These are phyloP conservation scores for Cotesia chilonis DNA, from an alignment of 1,140 invertebrate genomes.

Conservation along the genomic window DNA sequence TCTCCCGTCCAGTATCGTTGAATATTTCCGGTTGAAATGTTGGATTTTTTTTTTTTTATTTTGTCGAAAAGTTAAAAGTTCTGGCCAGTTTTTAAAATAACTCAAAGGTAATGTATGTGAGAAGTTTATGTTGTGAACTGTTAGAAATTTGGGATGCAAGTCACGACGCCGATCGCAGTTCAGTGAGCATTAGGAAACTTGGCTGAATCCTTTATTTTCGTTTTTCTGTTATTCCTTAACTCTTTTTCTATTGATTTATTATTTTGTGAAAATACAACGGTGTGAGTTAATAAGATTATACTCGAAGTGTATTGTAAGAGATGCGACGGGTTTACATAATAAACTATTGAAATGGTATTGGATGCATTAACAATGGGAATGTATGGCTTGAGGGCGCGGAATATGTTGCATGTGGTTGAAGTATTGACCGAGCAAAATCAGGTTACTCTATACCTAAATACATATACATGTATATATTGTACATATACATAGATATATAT, in stretches of 20 bases:
- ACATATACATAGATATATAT: background rate
- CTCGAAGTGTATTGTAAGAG: background rate
- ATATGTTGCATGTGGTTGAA: slow-evolving; percentile 15
- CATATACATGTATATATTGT: too few species aligned
- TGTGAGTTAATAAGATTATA: too few species aligned
- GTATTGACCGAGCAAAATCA: background rate
- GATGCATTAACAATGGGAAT: too few species aligned
- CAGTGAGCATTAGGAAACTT: slow-evolving; percentile 15
- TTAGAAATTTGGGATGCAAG: background rate
- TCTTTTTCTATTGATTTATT: background rate
- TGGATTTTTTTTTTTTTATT: too few species aligned
- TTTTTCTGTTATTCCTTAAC: background rate
- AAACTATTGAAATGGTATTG: slow-evolving; percentile 11
- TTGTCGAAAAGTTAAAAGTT: too few species aligned
- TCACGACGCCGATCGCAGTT: slow-evolving; percentile 5
- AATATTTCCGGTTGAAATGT: too few species aligned
- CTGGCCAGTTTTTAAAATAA: too few species aligned
- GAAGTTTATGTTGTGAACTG: background rate
- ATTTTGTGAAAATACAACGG: background rate
- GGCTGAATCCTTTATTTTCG: background rate
- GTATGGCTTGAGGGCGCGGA: background rate
- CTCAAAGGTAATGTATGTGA: too few species aligned
- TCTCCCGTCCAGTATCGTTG: too few species aligned
- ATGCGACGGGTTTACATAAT: slow-evolving; percentile 10
- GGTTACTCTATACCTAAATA: background rate